Conservation (phyloP, 2,797 vertebrate species). For the Trematomus bernacchii region DNA sequence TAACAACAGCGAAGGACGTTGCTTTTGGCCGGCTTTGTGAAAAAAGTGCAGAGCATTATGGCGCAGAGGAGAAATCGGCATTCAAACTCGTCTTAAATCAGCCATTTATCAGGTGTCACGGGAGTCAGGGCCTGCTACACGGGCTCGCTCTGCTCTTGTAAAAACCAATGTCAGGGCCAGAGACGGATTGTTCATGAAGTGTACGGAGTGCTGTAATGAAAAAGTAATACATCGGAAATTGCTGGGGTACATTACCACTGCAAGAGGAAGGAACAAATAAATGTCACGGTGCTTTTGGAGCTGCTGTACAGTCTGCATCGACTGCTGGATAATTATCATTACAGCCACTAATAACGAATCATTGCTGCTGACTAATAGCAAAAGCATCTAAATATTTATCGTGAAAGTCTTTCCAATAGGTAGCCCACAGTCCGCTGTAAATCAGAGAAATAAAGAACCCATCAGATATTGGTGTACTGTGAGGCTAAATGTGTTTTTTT, state of each 20-base stretch:
- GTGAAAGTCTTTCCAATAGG: not conserved
- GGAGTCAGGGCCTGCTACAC: not conserved
- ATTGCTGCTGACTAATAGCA: not conserved
- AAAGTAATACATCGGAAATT: slow-evolving; percentile 18
- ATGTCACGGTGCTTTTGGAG: slow-evolving; percentile 6
- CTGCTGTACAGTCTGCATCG: not conserved
- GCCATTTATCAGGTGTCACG: slow-evolving; percentile 32
- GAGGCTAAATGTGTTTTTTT: not conserved
- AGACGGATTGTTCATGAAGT: slow-evolving; percentile 13
- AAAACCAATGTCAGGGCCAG: slow-evolving; percentile 15
- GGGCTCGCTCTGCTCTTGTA: slow-evolving; percentile 14
- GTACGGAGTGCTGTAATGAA: slow-evolving; percentile 23
- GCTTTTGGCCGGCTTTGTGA: slow-evolving; percentile 24
- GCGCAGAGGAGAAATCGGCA: not conserved
- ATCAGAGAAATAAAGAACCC: not conserved
- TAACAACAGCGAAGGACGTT: slow-evolving; percentile 45
- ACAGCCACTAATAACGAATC: not conserved
- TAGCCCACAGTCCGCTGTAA: not conserved
- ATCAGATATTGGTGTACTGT: not conserved
- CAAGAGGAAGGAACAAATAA: slow-evolving; percentile 22
- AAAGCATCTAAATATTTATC: not conserved
- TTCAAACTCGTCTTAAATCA: slow-evolving; percentile 35
- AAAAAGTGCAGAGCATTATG: not conserved
- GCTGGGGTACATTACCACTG: not conserved
- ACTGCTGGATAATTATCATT: slow-evolving; percentile 10